Conservation (phyloP, 2,113 vertebrate species). For the Peromyscus maniculatus region DNA sequence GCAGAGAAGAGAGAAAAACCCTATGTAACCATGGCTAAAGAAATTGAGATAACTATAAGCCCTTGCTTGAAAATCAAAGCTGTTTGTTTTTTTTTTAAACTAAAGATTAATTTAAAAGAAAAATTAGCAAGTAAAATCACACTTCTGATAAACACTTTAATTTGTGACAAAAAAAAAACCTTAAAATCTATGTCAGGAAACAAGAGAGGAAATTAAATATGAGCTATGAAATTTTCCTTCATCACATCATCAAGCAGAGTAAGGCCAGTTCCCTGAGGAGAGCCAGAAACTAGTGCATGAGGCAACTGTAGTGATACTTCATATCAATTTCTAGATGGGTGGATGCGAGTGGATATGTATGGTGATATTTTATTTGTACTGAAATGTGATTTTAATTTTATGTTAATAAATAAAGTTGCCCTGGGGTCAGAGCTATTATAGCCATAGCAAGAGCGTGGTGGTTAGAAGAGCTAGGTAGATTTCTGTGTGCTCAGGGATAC, state of each 20-base stretch:
- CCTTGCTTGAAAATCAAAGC: background rate
- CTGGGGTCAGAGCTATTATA: too few relatives aligned
- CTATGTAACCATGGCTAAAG: background rate
- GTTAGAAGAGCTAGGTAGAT: too few relatives aligned
- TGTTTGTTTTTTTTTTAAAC: background rate
- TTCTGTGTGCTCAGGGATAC: too few relatives aligned
- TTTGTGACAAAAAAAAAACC: background rate
- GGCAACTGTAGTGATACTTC: background rate
- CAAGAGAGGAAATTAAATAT: background rate
- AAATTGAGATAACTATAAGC: background rate
- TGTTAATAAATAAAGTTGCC: too few relatives aligned
- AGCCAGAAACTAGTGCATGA: background rate
- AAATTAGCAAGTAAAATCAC: background rate
- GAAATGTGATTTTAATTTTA: too few relatives aligned
- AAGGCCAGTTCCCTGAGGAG: background rate
- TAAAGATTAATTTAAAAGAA: slow-evolving; percentile 9
- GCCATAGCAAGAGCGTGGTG: too few relatives aligned
- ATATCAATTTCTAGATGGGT: background rate
- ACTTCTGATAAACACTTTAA: background rate
- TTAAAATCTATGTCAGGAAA: background rate
- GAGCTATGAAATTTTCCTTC: background rate
- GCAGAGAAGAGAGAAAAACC: background rate
- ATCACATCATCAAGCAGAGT: background rate
- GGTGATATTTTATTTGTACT: too few relatives aligned
- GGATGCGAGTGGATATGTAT: background rate